Conservation (phyloP, 1,140 invertebrate genomes). For the Papilio dardanus region DNA sequence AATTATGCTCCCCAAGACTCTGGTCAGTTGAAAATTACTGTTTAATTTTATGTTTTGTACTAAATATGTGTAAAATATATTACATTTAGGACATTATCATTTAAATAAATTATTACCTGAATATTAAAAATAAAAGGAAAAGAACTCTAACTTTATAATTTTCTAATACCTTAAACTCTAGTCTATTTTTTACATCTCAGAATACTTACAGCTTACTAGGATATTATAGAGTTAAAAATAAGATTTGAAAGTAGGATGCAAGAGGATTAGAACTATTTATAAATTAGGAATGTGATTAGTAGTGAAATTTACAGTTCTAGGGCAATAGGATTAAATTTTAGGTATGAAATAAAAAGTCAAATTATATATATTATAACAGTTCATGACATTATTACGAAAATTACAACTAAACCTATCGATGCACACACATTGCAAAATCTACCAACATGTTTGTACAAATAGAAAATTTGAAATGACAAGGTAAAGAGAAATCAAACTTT, state of each 20-base stretch:
- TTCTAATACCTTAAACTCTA: no score
- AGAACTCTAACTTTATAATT: no score
- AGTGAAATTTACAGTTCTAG: not conserved
- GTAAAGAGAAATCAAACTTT: conserved; percentile 54
- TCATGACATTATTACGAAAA: not conserved
- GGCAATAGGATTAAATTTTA: no score
- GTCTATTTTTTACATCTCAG: no score
- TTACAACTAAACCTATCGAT: conserved; percentile 2
- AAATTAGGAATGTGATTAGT: not conserved
- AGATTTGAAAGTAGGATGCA: not conserved
- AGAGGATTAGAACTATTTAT: not conserved
- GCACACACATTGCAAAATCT: not conserved
- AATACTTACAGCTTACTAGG: no score
- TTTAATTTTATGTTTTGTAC: not conserved
- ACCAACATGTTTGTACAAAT: not conserved
- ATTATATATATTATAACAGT: not conserved
- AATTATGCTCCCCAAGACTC: not conserved
- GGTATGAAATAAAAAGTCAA: not conserved
- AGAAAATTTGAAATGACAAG: conserved; percentile 43
- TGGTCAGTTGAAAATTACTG: not conserved
- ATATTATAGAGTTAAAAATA: not conserved
- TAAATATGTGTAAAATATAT: no score
- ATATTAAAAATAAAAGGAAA: no score
- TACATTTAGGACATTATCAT: no score
- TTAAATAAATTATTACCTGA: no score